A percentile compares a stretch with the other conserved stretches of the same genome.
Conservation (phyloP, 2,888 invertebrate species). For the Carpatolechia fugitivella region DNA sequence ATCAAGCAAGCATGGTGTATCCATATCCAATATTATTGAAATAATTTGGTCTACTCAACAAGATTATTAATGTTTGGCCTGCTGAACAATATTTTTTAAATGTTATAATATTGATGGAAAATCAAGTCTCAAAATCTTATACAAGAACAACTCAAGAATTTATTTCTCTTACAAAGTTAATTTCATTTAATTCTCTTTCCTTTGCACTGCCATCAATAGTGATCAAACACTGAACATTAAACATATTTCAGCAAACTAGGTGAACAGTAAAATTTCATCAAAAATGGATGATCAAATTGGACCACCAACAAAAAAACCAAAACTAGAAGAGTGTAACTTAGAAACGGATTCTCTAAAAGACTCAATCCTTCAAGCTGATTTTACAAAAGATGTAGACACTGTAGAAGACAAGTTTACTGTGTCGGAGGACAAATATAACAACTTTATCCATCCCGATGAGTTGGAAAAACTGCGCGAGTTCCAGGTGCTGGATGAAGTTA, state of each 20-base stretch:
- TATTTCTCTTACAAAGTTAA: too few species aligned
- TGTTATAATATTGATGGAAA: too few species aligned
- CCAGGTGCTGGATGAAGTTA: constrained; percentile 68
- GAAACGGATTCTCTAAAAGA: background rate
- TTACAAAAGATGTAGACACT: constrained; percentile 25
- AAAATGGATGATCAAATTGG: constrained; percentile 33
- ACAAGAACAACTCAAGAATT: too few species aligned
- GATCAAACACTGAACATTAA: background rate
- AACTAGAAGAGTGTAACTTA: constrained; percentile 16
- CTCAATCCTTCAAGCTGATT: constrained; percentile 10
- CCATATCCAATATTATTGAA: too few species aligned
- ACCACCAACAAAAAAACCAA: constrained; percentile 46
- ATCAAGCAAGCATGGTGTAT: too few species aligned
- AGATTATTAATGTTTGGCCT: too few species aligned
- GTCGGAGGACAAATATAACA: constrained; percentile 39
- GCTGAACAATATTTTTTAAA: too few species aligned
- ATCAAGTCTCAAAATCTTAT: too few species aligned
- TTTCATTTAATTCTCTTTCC: too few species aligned
- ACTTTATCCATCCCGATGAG: constrained; percentile 52
- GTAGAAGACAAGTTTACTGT: constrained; percentile 22
- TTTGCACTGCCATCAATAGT: too few species aligned
- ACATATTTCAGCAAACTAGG: background rate
- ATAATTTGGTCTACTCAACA: too few species aligned
- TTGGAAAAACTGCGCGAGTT: constrained; percentile 60
- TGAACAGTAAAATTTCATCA: constrained; percentile 20